Evolutionary conservation across 2,888 invertebrate genomes (phyloP).

Genomic region (Dermolepida albohirtum): DNA sequence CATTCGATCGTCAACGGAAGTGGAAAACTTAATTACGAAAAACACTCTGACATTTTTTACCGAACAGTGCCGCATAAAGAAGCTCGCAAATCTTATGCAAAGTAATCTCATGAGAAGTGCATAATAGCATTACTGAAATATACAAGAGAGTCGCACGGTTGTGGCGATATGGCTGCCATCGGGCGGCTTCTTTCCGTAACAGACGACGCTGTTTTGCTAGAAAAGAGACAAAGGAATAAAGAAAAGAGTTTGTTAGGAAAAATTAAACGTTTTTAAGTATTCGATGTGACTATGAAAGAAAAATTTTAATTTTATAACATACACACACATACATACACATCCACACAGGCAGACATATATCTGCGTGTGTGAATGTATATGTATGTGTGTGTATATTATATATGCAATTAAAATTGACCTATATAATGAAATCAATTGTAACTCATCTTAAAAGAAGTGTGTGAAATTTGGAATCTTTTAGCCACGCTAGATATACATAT

Average conservation of each 20-base stretch:
- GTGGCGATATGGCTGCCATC: slow-evolving; percentile 36
- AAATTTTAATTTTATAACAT: no score
- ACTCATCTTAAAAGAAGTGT: no score
- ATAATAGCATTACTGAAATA: slow-evolving; percentile 53
- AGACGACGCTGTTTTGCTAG: not conserved
- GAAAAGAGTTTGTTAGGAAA: slow-evolving; percentile 26
- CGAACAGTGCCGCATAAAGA: slow-evolving; percentile 53
- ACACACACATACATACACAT: no score
- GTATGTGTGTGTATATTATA: no score
- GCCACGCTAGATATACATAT: no score
- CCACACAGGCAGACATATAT: no score
- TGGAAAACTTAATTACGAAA: slow-evolving; percentile 57
- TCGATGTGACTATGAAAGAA: no score
- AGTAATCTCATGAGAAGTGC: slow-evolving; percentile 57
- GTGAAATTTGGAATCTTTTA: no score
- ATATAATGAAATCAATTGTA: no score
- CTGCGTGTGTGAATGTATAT: no score
- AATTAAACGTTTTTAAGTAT: no score
- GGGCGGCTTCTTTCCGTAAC: slow-evolving; percentile 8
- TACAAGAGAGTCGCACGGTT: slow-evolving; percentile 46
- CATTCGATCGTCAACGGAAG: slow-evolving; percentile 51
- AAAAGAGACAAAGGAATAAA: not conserved
- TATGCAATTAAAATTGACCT: no score
- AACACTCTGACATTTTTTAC: slow-evolving; percentile 54
- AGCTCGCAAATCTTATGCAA: slow-evolving; percentile 53